Percentiles rank a stretch among this genome's conserved stretches.
Evolutionary conservation across 2,888 invertebrate genomes (phyloP).

Genomic region (Apotomis capreana): DNA sequence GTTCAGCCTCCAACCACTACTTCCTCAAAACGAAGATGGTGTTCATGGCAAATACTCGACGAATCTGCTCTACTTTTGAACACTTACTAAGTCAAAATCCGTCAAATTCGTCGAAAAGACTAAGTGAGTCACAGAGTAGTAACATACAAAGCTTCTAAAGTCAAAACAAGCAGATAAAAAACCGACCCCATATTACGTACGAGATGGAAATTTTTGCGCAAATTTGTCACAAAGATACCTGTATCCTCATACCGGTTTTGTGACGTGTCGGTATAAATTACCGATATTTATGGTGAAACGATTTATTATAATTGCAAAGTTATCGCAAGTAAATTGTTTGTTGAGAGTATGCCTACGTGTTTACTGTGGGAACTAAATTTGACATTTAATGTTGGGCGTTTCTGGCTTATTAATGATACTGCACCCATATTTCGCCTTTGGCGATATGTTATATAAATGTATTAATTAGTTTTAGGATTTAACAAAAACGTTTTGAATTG

Average conservation of each 20-base stretch:
- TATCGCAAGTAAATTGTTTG: slow-evolving; percentile 63
- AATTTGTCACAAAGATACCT: slow-evolving; percentile 51
- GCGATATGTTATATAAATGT: background rate
- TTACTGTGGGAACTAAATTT: slow-evolving; percentile 37
- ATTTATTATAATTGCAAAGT: slow-evolving; percentile 65
- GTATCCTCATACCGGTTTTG: slow-evolving; percentile 47
- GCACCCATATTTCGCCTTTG: slow-evolving; percentile 6
- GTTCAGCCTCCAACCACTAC: too few species aligned
- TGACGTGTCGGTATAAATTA: slow-evolving; percentile 54
- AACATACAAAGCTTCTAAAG: background rate
- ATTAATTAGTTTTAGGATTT: background rate
- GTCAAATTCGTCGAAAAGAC: background rate
- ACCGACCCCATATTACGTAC: slow-evolving; percentile 14
- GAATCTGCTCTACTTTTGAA: too few species aligned
- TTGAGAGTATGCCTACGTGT: slow-evolving; percentile 47
- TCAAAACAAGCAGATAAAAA: slow-evolving; percentile 12
- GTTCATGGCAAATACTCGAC: too few species aligned
- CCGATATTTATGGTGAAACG: slow-evolving; percentile 64
- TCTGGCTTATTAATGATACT: slow-evolving; percentile 5
- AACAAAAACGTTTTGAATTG: background rate
- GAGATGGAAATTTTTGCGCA: slow-evolving; percentile 45
- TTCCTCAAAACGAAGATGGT: too few species aligned
- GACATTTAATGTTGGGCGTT: slow-evolving; percentile 33
- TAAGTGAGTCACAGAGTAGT: background rate
- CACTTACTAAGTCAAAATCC: too few species aligned